These are phyloP conservation scores for Epinotia nisella DNA, from an alignment of 2,888 invertebrate species.

Conservation along the genomic window DNA sequence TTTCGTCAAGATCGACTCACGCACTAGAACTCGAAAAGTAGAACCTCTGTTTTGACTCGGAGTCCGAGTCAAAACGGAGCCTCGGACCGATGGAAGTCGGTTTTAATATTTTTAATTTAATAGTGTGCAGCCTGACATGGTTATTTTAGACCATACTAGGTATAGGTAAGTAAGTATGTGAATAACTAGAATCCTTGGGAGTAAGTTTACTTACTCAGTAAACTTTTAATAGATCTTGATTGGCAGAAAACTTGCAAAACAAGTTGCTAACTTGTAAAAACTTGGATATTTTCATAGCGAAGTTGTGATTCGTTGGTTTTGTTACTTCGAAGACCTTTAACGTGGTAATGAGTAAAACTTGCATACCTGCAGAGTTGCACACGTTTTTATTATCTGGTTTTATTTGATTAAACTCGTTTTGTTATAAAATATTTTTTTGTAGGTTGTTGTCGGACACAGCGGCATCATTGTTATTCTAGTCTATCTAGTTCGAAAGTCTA, in stretches of 20 bases:
- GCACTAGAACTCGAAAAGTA: too few relatives aligned
- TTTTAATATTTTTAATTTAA: not conserved
- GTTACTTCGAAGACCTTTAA: slow-evolving; percentile 38
- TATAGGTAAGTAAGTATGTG: not conserved
- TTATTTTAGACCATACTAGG: not conserved
- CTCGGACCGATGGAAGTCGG: not conserved
- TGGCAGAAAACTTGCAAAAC: slow-evolving; percentile 61
- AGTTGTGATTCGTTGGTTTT: slow-evolving; percentile 51
- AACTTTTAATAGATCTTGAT: slow-evolving; percentile 55
- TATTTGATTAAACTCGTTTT: not conserved
- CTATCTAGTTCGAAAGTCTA: too few relatives aligned
- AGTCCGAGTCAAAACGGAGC: too few relatives aligned
- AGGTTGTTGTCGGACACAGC: too few relatives aligned
- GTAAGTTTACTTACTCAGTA: slow-evolving; percentile 25
- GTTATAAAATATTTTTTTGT: too few relatives aligned
- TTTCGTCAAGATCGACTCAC: too few relatives aligned
- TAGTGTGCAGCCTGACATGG: too few relatives aligned
- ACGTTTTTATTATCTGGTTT: not conserved
- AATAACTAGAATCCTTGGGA: slow-evolving; percentile 1
- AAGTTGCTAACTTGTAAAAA: slow-evolving; percentile 60
- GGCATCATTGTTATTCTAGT: too few relatives aligned
- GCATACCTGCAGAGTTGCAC: not conserved
- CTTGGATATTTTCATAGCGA: slow-evolving; percentile 61
- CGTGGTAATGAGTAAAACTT: slow-evolving; percentile 21
- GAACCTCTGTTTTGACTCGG: too few relatives aligned